These are phyloP conservation scores for Microdon myrmicae DNA, from an alignment of 2,888 invertebrate species.

Conservation along the genomic window DNA sequence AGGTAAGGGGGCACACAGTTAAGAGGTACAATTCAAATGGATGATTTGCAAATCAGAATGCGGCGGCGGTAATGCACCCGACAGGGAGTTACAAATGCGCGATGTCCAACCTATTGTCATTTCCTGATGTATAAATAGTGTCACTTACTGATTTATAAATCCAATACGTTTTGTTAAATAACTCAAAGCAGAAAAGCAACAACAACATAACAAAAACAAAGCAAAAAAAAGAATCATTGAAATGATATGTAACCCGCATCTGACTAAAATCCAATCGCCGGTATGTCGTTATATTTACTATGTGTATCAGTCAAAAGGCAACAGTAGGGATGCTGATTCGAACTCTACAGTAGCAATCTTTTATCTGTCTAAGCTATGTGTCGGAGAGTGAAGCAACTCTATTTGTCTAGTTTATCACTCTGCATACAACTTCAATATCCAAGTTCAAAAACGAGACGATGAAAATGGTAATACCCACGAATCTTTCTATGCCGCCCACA, in stretches of 20 bases:
- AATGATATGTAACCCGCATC: conserved; percentile 35
- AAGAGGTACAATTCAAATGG: too few species aligned
- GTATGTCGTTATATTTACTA: conserved; percentile 38
- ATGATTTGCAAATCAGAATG: too few species aligned
- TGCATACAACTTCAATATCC: conserved; percentile 47
- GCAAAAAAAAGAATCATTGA: too few species aligned
- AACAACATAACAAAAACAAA: too few species aligned
- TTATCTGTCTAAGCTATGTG: conserved; percentile 37
- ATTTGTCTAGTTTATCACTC: conserved; percentile 50
- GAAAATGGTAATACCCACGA: conserved; percentile 46
- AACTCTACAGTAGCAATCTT: conserved; percentile 21
- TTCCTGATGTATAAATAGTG: too few species aligned
- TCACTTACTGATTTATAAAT: too few species aligned
- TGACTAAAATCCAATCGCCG: conserved; percentile 22
- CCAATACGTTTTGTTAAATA: too few species aligned
- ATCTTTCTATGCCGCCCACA: conserved; percentile 15
- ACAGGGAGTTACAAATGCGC: too few species aligned
- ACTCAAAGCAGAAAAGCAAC: too few species aligned
- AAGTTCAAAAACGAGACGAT: conserved; percentile 42
- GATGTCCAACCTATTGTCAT: too few species aligned
- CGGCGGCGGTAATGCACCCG: too few species aligned
- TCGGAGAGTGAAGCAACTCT: conserved; percentile 45
- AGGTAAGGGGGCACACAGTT: too few species aligned
- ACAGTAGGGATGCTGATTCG: conserved; percentile 16
- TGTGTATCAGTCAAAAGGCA: conserved; percentile 23